Conservation (phyloP, 2,888 invertebrate species). For the Lasioglossum figueresi region DNA sequence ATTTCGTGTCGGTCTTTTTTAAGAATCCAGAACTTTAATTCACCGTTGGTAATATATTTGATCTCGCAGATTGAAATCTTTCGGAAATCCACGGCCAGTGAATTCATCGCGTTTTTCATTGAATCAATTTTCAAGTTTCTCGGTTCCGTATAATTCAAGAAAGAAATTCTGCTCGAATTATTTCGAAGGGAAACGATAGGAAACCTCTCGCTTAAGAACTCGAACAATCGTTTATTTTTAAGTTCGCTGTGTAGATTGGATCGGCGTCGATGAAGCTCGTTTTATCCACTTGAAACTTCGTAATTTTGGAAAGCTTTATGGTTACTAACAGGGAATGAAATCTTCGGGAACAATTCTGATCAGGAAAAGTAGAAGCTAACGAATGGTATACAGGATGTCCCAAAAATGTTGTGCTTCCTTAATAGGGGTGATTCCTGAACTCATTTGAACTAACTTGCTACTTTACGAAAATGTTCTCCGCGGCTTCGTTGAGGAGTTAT, state of each 20-base stretch:
- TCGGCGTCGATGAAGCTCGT: not conserved
- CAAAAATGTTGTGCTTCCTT: not conserved
- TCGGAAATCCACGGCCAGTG: not conserved
- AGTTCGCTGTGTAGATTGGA: conserved; percentile 1
- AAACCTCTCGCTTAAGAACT: not conserved
- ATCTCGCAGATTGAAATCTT: not conserved
- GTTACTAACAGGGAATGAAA: not conserved
- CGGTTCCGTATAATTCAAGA: not conserved
- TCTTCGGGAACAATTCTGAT: not conserved
- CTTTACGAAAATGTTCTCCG: no score
- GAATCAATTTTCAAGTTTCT: not conserved
- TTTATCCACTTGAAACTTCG: not conserved
- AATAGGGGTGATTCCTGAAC: not conserved
- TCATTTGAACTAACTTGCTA: not conserved
- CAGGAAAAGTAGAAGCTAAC: not conserved
- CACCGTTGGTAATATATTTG: not conserved
- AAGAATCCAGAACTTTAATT: not conserved
- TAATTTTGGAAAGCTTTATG: not conserved
- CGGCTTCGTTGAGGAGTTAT: no score
- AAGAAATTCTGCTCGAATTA: not conserved
- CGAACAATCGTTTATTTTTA: not conserved
- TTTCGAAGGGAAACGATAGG: not conserved
- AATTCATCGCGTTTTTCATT: not conserved
- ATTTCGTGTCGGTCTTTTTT: not conserved
- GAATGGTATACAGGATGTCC: no score